Evolutionary conservation across 2,797 vertebrate species (phyloP).

Genomic region (Ceryle rudis): DNA sequence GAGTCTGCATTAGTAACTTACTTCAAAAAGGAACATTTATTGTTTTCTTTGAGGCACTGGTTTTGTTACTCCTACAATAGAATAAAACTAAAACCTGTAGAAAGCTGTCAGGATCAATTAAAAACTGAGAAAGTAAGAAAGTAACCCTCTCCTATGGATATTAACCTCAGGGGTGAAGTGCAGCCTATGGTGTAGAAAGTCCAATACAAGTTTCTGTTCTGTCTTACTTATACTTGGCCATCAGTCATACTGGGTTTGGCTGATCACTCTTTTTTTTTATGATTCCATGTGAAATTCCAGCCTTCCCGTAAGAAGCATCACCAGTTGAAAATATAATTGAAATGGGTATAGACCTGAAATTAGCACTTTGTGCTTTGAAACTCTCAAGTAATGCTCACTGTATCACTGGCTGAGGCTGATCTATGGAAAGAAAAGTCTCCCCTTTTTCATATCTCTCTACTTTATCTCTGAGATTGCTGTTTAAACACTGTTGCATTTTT

Average conservation of each 20-base stretch:
- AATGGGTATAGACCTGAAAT: background rate
- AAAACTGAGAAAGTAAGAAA: background rate
- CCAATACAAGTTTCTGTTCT: background rate
- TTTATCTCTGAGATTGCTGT: background rate
- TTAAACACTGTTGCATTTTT: background rate
- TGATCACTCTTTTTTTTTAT: background rate
- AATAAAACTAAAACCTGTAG: background rate
- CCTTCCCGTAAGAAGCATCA: background rate
- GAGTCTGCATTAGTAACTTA: background rate
- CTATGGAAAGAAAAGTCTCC: background rate
- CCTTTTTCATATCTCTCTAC: background rate
- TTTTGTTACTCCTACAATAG: background rate
- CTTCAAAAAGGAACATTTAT: background rate
- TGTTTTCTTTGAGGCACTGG: background rate
- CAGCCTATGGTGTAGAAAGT: background rate
- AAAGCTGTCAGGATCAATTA: background rate
- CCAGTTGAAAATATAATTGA: rapidly evolving
- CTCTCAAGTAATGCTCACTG: background rate
- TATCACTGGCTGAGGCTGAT: background rate
- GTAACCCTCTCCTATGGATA: background rate
- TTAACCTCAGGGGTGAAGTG: background rate
- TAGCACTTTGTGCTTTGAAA: background rate
- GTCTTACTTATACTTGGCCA: background rate
- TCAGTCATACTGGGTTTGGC: background rate
- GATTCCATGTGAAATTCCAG: background rate